Base-by-base conservation (phyloP, 2,113 vertebrate species). In the Columba janthina region DNA sequence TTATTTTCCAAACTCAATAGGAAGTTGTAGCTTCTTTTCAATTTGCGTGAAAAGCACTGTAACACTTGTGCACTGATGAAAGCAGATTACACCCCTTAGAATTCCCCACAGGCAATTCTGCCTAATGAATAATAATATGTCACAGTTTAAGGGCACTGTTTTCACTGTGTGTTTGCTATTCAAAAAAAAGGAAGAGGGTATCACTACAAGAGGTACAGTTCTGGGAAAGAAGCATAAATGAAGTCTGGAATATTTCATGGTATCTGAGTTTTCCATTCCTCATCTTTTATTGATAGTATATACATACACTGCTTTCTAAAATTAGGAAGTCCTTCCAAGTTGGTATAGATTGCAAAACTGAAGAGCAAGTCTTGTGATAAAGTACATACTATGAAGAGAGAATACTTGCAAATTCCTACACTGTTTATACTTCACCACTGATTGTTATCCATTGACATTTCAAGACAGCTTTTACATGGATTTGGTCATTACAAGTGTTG, bases 31-130 rank as follows among this genome's bases (percentile, higher is more conserved):
- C 44, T 70, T 83, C 38, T 71, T 93, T 93, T 50, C 60, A 80
- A 53, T 53, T 56, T 71, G 56, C 51, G 77, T 56, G 36, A 94
- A 95, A 95, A 94, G 17, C 58, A 76, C 5, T 89, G 50, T 79
- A 94, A 95, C 71, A 95, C 40, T 83, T 83, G 10, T 76, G 60
- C 53, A 76, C 10, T 71, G 88, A 91, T 77, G 60, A 88, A 96
- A 94, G 51, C 46, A 94, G 78, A 93, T 92, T 80, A 93, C 42
- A 84, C 18, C 12, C 60, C 42, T 48, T 62, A 66, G 12, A 85
- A 93, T 44, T 85, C 74, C 34, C 91, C 58, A 91, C 24, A 60
- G 29, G 54, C 58, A 90, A 83, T 58, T 85, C 57, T 88, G 64
- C 28, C 75, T 80, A 60, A 94, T 51, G 40, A 91, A 82, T 51